Conservation (phyloP, 30 jellyfish, hydroid and myxozoan species). For the Rhopilema esculentum region DNA sequence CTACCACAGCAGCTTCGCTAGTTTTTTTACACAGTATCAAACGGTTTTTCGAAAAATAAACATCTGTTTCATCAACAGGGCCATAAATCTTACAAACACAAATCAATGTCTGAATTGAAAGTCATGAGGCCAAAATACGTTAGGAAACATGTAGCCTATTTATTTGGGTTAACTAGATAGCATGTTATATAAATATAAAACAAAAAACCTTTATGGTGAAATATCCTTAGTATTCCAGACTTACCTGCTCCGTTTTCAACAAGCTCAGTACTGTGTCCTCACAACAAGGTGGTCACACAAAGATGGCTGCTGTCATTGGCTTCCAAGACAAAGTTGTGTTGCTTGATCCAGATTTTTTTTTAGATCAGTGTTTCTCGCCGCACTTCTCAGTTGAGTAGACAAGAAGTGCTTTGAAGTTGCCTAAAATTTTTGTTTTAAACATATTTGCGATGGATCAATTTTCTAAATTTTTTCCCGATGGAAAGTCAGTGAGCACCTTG, state of each 20-base stretch:
- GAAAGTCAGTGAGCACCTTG: not conserved
- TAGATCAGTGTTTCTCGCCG: slow-evolving; percentile 4
- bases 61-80: not conserved
- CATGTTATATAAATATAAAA: not conserved
- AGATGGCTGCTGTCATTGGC: slow-evolving; percentile 18
- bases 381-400: not conserved
- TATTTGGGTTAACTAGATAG: not conserved
- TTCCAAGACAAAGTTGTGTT: not conserved
- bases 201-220: not conserved
- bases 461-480: not conserved
- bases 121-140: not conserved
- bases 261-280: slow-evolving; percentile 4
- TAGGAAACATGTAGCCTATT: not conserved
- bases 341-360: slow-evolving; percentile 28
- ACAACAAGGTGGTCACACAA: slow-evolving; percentile 13
- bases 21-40: not conserved
- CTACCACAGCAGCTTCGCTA: slow-evolving; percentile 12
- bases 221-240: not conserved
- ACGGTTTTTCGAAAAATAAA: not conserved
- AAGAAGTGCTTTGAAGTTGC: not conserved
- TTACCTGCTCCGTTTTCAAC: slow-evolving; percentile 18
- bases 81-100: not conserved
- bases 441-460: not conserved
- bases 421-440: not conserved
- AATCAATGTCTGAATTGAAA: not conserved